phyloP scores from a whole-genome alignment of 2,888 invertebrate species.

The Tubulanus polymorphus region DNA sequence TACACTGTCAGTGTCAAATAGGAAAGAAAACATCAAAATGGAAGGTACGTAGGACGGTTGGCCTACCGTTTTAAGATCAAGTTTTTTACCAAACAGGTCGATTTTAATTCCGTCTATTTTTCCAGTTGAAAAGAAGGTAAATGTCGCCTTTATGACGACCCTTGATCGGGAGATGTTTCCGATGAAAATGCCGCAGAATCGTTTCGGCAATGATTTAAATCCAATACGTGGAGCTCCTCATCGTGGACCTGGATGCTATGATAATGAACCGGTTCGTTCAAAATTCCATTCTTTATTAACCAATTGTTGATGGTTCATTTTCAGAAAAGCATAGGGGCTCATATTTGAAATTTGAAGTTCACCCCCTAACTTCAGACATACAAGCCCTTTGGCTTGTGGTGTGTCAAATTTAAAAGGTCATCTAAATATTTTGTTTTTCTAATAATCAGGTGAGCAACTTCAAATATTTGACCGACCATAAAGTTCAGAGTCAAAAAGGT shows the following conservation, averaged over 20 bases:
- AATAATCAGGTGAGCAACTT: conserved; percentile 45
- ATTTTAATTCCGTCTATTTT: conserved; percentile 7
- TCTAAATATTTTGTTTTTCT: conserved; percentile 4
- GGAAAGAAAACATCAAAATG: too few relatives aligned
- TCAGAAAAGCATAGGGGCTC: too few relatives aligned
- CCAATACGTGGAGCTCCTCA: conserved; percentile 48
- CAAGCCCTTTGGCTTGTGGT: too few relatives aligned
- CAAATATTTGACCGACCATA: conserved; percentile 37
- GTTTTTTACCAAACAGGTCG: too few relatives aligned
- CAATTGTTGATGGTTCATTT: too few relatives aligned
- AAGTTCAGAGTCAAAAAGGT: conserved; percentile 46
- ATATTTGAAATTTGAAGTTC: too few relatives aligned
- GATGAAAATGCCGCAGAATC: conserved; percentile 41
- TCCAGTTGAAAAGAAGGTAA: conserved; percentile 36
- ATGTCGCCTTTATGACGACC: conserved; percentile 48
- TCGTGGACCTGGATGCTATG: conserved; percentile 49
- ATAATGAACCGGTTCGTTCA: conserved; percentile 49
- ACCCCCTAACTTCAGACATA: too few relatives aligned
- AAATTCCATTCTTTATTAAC: too few relatives aligned
- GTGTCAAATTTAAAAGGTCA: too few relatives aligned
- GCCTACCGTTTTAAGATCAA: too few relatives aligned
- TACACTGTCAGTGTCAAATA: too few relatives aligned
- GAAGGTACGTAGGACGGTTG: too few relatives aligned
- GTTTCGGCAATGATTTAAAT: conserved; percentile 49
- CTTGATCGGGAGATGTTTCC: conserved; percentile 48